Evolutionary conservation across 2,113 vertebrate species (phyloP), one percentile per base, ranked within the genome.

Genomic region (Spizaetus ornatus): DNA sequence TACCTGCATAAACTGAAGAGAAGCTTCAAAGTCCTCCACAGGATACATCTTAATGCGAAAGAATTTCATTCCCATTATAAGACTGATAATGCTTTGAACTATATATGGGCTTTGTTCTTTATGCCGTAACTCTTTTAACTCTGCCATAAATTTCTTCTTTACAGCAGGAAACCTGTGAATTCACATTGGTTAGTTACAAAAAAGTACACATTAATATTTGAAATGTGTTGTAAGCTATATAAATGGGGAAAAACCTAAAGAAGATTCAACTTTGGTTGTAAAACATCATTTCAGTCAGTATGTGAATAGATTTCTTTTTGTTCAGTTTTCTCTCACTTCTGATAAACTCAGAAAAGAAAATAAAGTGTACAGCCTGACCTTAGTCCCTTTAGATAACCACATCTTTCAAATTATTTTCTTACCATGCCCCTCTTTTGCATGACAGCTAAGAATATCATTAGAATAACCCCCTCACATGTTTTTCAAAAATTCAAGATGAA

Each of bases 1-100:
- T 98, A 99, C 99, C 99, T 99, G 99, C 99, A 99, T 99, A 97
- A 99, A 99, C 98, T 99, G 99, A 97, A 99, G 99, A 88, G 99
- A 99, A 40, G 99, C 99, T 97, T 99, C 99, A 63, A 99, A 99
- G 97, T 99, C 99, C 90, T 99, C 99, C 94, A 99, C 99, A 1
- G 99, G 99, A 96, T 99, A 99, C 99, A 99, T 99, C 98, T 99
- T 99, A 93, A 99, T 99, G 81, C 99, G 98, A 95, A 99, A 99
- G 98, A 99, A 99, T 97, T 99, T 99, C 98, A 99, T 99, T 58
- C 99, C 99, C 99, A 99, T 99, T 96, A 99, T 99, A 94, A 99
- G 98, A 97, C 99, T 99, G 98, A 99, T 99, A 96, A 99, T 99
- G 94, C 99, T 99, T 96, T 99, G 99, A 87, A 99, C 98, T 42